Evolutionary conservation across 2,113 vertebrate species (phyloP), one percentile per base, ranked within the genome.

Genomic region (Bos indicus): DNA sequence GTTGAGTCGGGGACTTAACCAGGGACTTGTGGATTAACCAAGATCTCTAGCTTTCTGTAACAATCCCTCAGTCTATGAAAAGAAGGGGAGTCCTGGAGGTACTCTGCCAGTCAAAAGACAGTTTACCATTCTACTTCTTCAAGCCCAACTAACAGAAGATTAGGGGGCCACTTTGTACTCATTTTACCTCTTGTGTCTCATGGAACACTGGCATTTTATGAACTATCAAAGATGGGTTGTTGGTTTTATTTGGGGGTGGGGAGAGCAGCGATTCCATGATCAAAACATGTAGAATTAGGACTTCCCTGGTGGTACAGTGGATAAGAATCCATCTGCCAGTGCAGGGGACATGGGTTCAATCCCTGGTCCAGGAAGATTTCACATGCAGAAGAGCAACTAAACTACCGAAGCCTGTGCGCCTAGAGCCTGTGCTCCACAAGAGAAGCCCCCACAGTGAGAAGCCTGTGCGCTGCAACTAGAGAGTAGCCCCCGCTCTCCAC

Each of bases 61-160:
- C n/a, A 91, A 88, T 19, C 30, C 23, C 30, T 10, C 7, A 80
- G 7, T 85, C 21, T 96, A 7, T 77, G 54, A 85, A 92, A 94
- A 91, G 26, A 64, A 82, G 36, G 23, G 82, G 21, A 33, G 28
- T 8, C 28, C 36, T 60, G n/a, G n/a, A 89, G 77, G 83, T 59
- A 88, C 46, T 56, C 11, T 95, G 33, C 17, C 52, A 93, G 46
- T 14, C 51, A 93, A 80, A 96, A n/a, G 83, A 95, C n/a, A 67
- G 84, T 8, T 92, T 90, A 33, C n/a, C 48, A 46, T 92, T 82
- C 57, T 67, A 80, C 33, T 92, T 89, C 71, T 92, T n/a, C 17
- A 96, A 94, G 33, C 17, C 36, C 77, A 62, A 71, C 52, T 87
- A 96, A 82, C 17, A 94, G 46, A 97, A 94, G 92, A 92, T n/a